Conservation (phyloP, 2,888 invertebrate genomes). For the Gnatocerus cornutus region DNA sequence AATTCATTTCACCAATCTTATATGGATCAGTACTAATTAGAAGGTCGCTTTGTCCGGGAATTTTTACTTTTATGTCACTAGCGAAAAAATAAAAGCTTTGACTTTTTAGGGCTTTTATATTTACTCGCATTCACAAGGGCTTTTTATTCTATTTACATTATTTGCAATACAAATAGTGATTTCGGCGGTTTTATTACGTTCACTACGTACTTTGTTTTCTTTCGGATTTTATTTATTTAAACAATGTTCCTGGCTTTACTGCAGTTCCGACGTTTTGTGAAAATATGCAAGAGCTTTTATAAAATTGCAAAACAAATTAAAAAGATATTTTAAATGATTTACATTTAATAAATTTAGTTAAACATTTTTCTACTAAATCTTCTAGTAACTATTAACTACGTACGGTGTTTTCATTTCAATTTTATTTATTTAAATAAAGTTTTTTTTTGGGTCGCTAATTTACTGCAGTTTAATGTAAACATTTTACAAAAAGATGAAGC, state of each 20-base stretch:
- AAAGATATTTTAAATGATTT: too few species aligned
- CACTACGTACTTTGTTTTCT: neutral
- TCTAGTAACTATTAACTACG: too few species aligned
- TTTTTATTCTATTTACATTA: constrained; percentile 4
- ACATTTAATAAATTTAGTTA: too few species aligned
- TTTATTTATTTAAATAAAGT: neutral
- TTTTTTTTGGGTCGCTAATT: neutral
- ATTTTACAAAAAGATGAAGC: too few species aligned
- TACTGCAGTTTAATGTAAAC: too few species aligned
- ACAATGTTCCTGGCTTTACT: neutral
- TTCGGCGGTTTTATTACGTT: constrained; percentile 4
- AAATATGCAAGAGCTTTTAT: too few species aligned
- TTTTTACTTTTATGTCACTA: too few species aligned
- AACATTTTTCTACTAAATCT: too few species aligned
- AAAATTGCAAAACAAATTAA: too few species aligned
- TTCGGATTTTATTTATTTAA: neutral
- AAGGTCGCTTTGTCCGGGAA: too few species aligned
- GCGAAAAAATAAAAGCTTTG: too few species aligned
- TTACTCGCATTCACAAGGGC: neutral
- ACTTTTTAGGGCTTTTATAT: neutral
- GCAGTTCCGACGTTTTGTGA: too few species aligned
- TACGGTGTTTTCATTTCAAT: neutral
- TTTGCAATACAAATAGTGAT: constrained; percentile 4
- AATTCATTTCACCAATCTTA: neutral
- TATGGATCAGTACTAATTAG: neutral